Evolutionary conservation across 2,888 invertebrate species (phyloP).

Genomic region (Resseliella maxima): DNA sequence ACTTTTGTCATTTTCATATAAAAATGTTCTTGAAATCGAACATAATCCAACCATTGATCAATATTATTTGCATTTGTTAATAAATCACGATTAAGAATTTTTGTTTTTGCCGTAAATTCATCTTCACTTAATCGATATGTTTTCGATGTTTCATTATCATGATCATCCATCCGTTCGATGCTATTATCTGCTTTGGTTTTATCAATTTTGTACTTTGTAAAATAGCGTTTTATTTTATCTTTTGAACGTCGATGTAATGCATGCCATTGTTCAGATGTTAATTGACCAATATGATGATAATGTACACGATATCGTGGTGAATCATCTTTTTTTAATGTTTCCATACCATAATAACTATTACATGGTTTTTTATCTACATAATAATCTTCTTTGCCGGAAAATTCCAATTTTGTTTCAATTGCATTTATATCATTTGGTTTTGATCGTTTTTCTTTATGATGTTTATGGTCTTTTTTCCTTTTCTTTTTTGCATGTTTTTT

Average conservation of each 20-base stretch:
- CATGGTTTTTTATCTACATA: slow-evolving; percentile 73
- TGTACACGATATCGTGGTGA: slow-evolving; percentile 69
- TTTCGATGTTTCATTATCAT: slow-evolving; percentile 59
- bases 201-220: slow-evolving; percentile 63
- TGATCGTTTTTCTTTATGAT: slow-evolving; percentile 2
- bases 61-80: slow-evolving; percentile 70
- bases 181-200: slow-evolving; percentile 61
- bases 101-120: slow-evolving; percentile 69
- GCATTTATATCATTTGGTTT: neutral
- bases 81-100: slow-evolving; percentile 70
- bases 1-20: slow-evolving; percentile 63
- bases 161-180: too few species aligned
- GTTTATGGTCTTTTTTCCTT: slow-evolving; percentile 53
- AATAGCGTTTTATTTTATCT: slow-evolving; percentile 57
- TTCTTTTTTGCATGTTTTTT: slow-evolving; percentile 31
- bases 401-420: slow-evolving; percentile 61
- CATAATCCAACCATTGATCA: slow-evolving; percentile 72
- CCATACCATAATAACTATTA: slow-evolving; percentile 71
- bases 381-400: slow-evolving; percentile 68
- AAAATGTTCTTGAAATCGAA: slow-evolving; percentile 70
- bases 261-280: neutral
- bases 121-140: slow-evolving; percentile 65
- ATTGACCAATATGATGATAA: slow-evolving; percentile 24
- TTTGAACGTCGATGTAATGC: neutral
- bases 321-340: slow-evolving; percentile 74